These are phyloP conservation scores for Camptogramma bilineatum DNA, from an alignment of 2,888 invertebrate species.

Conservation along the genomic window DNA sequence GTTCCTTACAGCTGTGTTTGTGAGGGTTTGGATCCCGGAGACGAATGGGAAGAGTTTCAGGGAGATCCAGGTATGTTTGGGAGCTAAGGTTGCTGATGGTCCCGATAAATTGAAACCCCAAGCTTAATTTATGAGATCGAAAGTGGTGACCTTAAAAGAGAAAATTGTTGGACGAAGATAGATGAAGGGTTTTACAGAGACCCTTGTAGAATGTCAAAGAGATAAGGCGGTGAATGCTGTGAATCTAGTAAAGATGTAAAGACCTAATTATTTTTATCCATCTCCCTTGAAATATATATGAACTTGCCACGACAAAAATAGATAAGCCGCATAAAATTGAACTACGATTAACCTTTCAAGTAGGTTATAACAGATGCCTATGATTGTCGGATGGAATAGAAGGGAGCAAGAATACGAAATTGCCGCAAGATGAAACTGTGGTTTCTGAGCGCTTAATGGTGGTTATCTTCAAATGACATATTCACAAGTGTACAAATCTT, in stretches of 20 bases:
- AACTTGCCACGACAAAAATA: too few species aligned
- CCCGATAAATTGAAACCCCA: background rate
- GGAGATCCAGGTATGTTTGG: slow-evolving; percentile 63
- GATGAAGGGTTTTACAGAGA: too few species aligned
- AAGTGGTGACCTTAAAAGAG: too few species aligned
- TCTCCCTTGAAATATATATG: too few species aligned
- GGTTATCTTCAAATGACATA: background rate
- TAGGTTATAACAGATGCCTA: background rate
- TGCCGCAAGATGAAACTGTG: slow-evolving; percentile 3
- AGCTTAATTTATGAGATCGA: background rate
- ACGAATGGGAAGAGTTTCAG: slow-evolving; percentile 67
- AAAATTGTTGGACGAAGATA: too few species aligned
- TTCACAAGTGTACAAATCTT: background rate
- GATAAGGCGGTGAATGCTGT: too few species aligned
- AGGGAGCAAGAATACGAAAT: background rate
- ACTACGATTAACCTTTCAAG: background rate
- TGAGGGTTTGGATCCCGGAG: slow-evolving; percentile 63
- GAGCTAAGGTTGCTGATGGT: slow-evolving; percentile 29
- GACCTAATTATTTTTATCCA: too few species aligned
- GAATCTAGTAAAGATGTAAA: too few species aligned
- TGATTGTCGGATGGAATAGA: background rate
- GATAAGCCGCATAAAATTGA: background rate
- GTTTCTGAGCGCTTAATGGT: background rate
- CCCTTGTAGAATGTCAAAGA: too few species aligned
- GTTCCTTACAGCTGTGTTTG: slow-evolving; percentile 53